Evolutionary conservation across 2,888 invertebrate species (phyloP), one percentile per base, ranked within the genome.

Genomic region (Galerucella calmariensis): DNA sequence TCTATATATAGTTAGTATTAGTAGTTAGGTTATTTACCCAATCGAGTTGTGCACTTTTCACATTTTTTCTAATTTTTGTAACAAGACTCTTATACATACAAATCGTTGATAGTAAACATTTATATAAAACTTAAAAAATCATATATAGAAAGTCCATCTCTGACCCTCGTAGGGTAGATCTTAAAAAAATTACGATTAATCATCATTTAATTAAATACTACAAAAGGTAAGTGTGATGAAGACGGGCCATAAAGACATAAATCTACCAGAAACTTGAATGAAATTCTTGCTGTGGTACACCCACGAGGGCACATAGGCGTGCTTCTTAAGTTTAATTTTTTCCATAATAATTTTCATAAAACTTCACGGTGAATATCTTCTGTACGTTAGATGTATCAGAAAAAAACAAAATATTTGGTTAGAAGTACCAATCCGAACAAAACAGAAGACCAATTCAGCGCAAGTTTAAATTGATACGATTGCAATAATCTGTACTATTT

Each of bases 251-350:
- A 81, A 81, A 82, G 81, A 83, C 82, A 83, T 84, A 83, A 84
- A 83, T 83, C 82, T 73, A 75, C 79, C 69, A 82, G 81, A 82
- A 83, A 83, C 83, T 82, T 84, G 84, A 84, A 84, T 84, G 84
- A 84, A 83, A 82, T 82, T 79, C 83, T 81, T 83, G 83, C 83
- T 83, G 77, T 81, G 81, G 79, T 82, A 83, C 83, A 82, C 83
- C 83, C 83, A 84, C 84, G 83, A 82, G 73, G 81, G 80, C 78
- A 81, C 81, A 75, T 73, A 53, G 70, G 70, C 75, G 75, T 67
- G 59, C 67, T 61, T 48, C 12, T 27, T 3, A 65, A 65, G 11
- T 59, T 27, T 46, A 27, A 12, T 51, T 35, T 56, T 14, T 67
- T 59, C 14, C 14, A 48, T 48, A 4, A 4, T 11, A 48, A 48